These are phyloP conservation scores for Adela reaumurella DNA, from an alignment of 2,888 invertebrate genomes.

Conservation along the genomic window DNA sequence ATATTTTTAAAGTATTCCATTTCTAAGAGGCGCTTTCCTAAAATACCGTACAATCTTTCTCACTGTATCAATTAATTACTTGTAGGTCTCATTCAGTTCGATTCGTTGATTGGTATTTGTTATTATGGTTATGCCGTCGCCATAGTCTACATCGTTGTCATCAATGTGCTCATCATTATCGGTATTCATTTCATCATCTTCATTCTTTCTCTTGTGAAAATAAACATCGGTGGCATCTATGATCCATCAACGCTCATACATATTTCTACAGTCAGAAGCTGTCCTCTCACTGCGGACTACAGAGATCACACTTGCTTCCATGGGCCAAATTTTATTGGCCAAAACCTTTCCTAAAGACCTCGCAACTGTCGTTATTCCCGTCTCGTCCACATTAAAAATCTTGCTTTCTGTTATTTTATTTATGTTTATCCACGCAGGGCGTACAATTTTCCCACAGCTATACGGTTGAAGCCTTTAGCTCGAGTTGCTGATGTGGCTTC, in stretches of 20 bases:
- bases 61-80: too few species aligned
- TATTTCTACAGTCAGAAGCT: slow-evolving; percentile 15
- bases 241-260: slow-evolving; percentile 17
- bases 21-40: too few species aligned
- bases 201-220: slow-evolving; percentile 4
- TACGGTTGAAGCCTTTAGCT: slow-evolving; percentile 10
- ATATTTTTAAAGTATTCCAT: too few species aligned
- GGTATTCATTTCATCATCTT: too few species aligned
- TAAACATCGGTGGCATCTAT: slow-evolving; percentile 14
- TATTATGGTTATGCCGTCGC: too few species aligned
- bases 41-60: too few species aligned
- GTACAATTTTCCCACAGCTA: slow-evolving; percentile 13
- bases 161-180: too few species aligned
- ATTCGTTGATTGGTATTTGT: too few species aligned
- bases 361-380: slow-evolving; percentile 16
- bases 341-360: slow-evolving; percentile 15
- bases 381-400: slow-evolving; percentile 20
- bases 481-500: too few species aligned
- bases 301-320: slow-evolving; percentile 17
- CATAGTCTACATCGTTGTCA: too few species aligned
- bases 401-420: slow-evolving; percentile 15
- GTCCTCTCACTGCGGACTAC: slow-evolving; percentile 18
- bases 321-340: slow-evolving; percentile 13
- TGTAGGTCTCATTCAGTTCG: too few species aligned
- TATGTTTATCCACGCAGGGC: slow-evolving; percentile 12